Conservation (phyloP, 2,888 invertebrate genomes). For the Phaonia tiefii region DNA sequence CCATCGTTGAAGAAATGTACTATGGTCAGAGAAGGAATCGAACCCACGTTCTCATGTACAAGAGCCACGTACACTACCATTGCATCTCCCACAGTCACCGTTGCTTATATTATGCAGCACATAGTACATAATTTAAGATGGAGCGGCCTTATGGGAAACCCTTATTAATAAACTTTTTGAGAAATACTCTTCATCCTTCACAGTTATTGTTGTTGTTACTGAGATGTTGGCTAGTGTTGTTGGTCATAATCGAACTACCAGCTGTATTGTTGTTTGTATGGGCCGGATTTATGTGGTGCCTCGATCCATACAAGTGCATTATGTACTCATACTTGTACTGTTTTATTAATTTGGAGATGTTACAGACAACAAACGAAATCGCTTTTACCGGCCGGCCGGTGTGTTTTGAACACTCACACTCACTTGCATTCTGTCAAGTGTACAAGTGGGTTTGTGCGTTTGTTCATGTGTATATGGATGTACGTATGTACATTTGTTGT, state of each 20-base stretch:
- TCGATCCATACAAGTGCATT: slow-evolving; percentile 59
- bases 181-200: slow-evolving; percentile 3
- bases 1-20: too few relatives aligned
- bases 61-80: too few relatives aligned
- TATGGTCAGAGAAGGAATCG: too few relatives aligned
- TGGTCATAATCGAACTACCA: slow-evolving; percentile 42
- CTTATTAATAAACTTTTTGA: background rate
- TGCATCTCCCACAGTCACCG: too few relatives aligned
- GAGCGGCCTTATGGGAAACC: too few relatives aligned
- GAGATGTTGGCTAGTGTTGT: background rate
- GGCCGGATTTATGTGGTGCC: slow-evolving; percentile 45
- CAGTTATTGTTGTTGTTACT: background rate
- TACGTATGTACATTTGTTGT: slow-evolving; percentile 18
- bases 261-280: slow-evolving; percentile 41
- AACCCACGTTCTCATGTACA: too few relatives aligned
- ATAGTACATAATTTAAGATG: too few relatives aligned
- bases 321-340: background rate
- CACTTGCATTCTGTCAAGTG: too few relatives aligned
- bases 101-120: too few relatives aligned
- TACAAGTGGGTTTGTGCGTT: background rate
- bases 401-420: slow-evolving; percentile 1
- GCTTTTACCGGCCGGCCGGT: slow-evolving; percentile 61
- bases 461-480: background rate
- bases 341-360: slow-evolving; percentile 61
- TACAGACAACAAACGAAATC: slow-evolving; percentile 54